Conservation (phyloP, 2,113 vertebrate species). For the Sebastes schlegelii region DNA sequence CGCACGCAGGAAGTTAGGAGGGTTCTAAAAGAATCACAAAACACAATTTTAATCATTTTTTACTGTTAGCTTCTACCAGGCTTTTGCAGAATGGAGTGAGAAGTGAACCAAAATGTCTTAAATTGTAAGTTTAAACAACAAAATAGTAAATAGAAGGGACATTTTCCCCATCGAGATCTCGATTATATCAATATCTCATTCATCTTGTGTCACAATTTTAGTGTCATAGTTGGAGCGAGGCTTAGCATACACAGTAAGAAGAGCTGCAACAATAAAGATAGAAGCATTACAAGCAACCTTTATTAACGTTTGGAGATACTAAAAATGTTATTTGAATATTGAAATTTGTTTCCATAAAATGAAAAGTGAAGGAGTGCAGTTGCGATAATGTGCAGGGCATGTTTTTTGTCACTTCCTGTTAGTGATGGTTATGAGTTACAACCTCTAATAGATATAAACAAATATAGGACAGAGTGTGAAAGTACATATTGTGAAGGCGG, state of each 20-base stretch:
- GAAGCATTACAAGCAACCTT: not conserved
- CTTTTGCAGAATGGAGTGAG: not conserved
- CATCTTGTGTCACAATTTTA: not conserved
- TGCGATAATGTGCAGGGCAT: not conserved
- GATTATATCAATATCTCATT: not conserved
- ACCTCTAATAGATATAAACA: not conserved
- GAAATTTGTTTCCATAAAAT: not conserved
- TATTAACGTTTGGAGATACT: not conserved
- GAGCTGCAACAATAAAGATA: not conserved
- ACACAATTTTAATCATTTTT: not conserved
- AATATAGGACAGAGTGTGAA: not conserved
- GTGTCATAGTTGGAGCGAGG: not conserved
- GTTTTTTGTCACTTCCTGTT: not conserved
- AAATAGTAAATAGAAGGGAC: too few species aligned
- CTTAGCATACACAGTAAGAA: not conserved
- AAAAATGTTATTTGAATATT: not conserved
- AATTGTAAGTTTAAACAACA: not conserved
- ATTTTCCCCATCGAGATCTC: not conserved
- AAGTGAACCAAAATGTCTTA: not conserved
- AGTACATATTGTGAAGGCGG: not conserved
- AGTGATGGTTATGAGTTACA: not conserved
- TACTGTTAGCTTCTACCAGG: not conserved
- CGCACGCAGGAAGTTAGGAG: slow-evolving; percentile 96
- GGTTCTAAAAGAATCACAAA: slow-evolving; percentile 84
- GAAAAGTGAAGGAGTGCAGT: not conserved